These are phyloP conservation scores for Pseudonaja textilis DNA, from an alignment of 2,113 vertebrate genomes.

Conservation along the genomic window DNA sequence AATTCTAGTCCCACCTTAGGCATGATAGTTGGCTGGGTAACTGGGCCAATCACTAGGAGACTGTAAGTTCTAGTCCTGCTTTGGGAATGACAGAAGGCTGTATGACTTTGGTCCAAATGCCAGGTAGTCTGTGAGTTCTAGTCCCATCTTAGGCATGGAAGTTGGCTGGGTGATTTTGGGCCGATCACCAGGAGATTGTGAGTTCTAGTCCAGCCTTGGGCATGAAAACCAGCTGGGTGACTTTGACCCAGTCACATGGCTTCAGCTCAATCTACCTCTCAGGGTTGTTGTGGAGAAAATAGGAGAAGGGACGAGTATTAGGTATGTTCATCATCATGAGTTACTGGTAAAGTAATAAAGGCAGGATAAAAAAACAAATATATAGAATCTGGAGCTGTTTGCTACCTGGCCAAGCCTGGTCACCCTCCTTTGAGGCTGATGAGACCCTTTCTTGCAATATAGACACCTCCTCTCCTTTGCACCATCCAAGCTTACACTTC, in stretches of 20 bases:
- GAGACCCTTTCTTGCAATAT: neutral
- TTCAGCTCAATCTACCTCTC: neutral
- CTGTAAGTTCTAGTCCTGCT: too few relatives aligned
- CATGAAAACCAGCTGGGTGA: neutral
- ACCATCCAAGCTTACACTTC: neutral
- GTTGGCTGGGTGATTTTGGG: too few relatives aligned
- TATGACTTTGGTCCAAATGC: too few relatives aligned
- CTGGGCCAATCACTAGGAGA: too few relatives aligned
- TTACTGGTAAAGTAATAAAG: neutral
- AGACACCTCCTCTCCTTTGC: neutral
- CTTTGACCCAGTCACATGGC: neutral
- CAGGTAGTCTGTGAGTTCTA: too few relatives aligned
- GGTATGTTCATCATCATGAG: neutral
- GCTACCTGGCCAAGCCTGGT: neutral
- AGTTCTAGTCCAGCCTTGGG: neutral
- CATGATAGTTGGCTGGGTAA: too few relatives aligned
- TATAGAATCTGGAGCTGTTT: neutral
- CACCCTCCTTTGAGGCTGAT: neutral
- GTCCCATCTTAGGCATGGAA: too few relatives aligned
- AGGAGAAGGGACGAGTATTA: neutral
- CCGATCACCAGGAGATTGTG: neutral
- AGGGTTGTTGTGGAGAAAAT: neutral
- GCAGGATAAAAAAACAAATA: neutral
- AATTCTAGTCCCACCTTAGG: too few relatives aligned
- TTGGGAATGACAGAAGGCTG: too few relatives aligned